phyloP scores from a whole-genome alignment of 2,888 invertebrate species.

The Calliopum simillimum region DNA sequence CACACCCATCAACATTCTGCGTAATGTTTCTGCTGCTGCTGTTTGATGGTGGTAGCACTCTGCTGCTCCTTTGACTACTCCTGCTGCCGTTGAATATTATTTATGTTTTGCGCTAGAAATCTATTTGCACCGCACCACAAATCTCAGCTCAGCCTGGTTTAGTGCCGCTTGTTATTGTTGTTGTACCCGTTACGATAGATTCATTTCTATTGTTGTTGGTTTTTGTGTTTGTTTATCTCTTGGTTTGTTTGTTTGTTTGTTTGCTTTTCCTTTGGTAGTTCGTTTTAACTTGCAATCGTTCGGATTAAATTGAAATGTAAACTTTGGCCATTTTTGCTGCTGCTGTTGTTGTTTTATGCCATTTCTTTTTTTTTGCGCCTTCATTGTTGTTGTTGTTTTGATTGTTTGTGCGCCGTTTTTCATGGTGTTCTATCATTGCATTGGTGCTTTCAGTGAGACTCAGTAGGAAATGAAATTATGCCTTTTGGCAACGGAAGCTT shows the following conservation, averaged over 20 bases:
- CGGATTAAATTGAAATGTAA: constrained; percentile 62
- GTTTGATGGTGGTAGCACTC: not conserved
- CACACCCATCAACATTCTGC: constrained; percentile 11
- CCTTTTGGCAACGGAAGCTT: too few relatives aligned
- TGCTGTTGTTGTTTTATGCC: constrained; percentile 1
- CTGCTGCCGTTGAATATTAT: constrained; percentile 56
- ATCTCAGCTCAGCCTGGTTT: constrained; percentile 58
- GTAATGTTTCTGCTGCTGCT: not conserved
- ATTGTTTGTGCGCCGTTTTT: too few relatives aligned
- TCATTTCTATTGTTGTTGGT: not conserved
- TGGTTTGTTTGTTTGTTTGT: not conserved
- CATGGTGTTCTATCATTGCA: too few relatives aligned
- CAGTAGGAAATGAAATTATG: too few relatives aligned
- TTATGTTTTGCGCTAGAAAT: constrained; percentile 64
- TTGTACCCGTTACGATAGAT: not conserved
- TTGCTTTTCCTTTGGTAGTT: constrained; percentile 6
- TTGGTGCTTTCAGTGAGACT: too few relatives aligned
- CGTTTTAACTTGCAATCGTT: constrained; percentile 53
- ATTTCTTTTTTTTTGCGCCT: too few relatives aligned
- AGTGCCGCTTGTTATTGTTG: not conserved
- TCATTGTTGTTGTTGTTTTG: constrained; percentile 3
- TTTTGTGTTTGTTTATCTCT: constrained; percentile 11
- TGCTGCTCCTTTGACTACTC: constrained; percentile 11
- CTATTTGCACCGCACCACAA: constrained; percentile 65
- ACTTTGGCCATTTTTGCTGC: constrained; percentile 51